Conservation (phyloP, 2,888 invertebrate genomes). For the Scelioninae gen. 2 region DNA sequence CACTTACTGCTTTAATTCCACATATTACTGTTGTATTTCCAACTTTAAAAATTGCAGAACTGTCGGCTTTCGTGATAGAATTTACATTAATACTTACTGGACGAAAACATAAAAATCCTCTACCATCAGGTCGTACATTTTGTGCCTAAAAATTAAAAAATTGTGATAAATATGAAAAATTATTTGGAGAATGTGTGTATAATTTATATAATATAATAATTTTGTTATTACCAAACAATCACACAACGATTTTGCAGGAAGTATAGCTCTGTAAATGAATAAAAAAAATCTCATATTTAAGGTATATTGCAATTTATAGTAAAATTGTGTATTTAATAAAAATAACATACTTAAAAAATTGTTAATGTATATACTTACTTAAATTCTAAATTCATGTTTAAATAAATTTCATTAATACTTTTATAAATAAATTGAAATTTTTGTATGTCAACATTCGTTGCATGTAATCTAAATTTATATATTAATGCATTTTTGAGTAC, state of each 20-base stretch:
- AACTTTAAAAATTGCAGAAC: slow-evolving; percentile 86
- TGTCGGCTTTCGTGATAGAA: slow-evolving; percentile 82
- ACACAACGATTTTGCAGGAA: slow-evolving; percentile 85
- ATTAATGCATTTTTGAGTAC: no score
- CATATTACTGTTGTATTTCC: slow-evolving; percentile 90
- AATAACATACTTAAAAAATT: background rate
- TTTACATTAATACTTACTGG: slow-evolving; percentile 81
- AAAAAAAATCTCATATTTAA: background rate
- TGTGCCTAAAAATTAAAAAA: slow-evolving; percentile 75
- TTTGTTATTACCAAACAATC: slow-evolving; percentile 78
- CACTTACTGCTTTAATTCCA: slow-evolving; percentile 89
- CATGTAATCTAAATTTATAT: no score
- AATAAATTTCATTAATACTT: no score
- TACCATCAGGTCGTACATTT: slow-evolving; percentile 85
- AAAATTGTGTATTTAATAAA: slow-evolving; percentile 12
- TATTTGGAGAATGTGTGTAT: no score
- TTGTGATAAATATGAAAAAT: no score
- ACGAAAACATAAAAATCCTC: slow-evolving; percentile 83
- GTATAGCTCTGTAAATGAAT: slow-evolving; percentile 79
- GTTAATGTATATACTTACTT: slow-evolving; percentile 19
- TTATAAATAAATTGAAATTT: no score
- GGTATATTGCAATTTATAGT: no score
- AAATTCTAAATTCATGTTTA: slow-evolving; percentile 41
- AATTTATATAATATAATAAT: background rate
- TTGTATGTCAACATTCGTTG: no score